These are phyloP conservation scores for Drosophila phalerata DNA, from an alignment of 2,888 invertebrate genomes.

Conservation along the genomic window DNA sequence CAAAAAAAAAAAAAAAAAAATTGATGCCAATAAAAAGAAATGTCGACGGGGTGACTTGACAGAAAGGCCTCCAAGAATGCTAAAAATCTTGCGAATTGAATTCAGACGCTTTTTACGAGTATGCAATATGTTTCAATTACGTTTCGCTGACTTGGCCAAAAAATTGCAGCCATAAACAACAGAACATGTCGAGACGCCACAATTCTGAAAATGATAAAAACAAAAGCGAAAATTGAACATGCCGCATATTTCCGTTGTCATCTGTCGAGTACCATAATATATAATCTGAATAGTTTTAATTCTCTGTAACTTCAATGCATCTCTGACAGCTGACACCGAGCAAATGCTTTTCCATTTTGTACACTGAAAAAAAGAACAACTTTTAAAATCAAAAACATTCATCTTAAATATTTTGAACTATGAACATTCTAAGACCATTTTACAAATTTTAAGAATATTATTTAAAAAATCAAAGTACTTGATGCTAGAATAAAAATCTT, in stretches of 20 bases:
- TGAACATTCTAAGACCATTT: too few relatives aligned
- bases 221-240: slow-evolving; percentile 35
- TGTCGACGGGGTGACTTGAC: slow-evolving; percentile 56
- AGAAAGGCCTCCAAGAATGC: slow-evolving; percentile 24
- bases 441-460: too few relatives aligned
- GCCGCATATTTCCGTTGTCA: slow-evolving; percentile 57
- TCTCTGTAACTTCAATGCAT: neutral
- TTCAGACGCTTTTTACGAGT: slow-evolving; percentile 30
- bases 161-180: slow-evolving; percentile 33
- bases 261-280: neutral
- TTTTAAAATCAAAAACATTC: too few relatives aligned
- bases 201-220: slow-evolving; percentile 12
- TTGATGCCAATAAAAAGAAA: slow-evolving; percentile 2
- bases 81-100: neutral
- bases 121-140: slow-evolving; percentile 50
- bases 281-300: neutral
- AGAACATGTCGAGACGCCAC: slow-evolving; percentile 11
- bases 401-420: too few relatives aligned
- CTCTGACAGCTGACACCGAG: slow-evolving; percentile 25
- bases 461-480: too few relatives aligned
- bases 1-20: slow-evolving; percentile 23
- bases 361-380: too few relatives aligned
- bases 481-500: too few relatives aligned
- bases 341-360: slow-evolving; percentile 36
- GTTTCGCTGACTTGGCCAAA: slow-evolving; percentile 63